These are phyloP conservation scores for Yponomeuta malinellus DNA, from an alignment of 2,888 invertebrate species.

Conservation along the genomic window DNA sequence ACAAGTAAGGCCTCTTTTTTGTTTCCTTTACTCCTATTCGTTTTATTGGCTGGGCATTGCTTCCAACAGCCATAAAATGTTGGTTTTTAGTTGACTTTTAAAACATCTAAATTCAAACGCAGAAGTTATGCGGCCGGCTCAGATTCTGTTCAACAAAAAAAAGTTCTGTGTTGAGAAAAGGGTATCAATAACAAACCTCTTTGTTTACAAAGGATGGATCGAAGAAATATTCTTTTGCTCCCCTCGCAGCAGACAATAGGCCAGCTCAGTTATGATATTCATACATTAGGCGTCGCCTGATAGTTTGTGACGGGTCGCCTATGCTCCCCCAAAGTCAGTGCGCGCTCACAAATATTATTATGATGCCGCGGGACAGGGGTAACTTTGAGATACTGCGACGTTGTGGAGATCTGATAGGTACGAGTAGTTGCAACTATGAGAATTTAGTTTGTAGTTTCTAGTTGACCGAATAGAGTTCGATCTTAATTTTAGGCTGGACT, in stretches of 20 bases:
- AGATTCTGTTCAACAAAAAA: neutral
- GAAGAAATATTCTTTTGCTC: neutral
- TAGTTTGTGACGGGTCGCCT: constrained; percentile 59
- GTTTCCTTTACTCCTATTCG: no score
- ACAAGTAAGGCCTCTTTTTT: no score
- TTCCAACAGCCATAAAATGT: no score
- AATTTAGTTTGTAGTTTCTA: neutral
- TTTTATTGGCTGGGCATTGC: no score
- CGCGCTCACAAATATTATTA: constrained; percentile 24
- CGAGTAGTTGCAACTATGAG: constrained; percentile 15
- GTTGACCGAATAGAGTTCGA: neutral
- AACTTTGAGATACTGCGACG: constrained; percentile 2
- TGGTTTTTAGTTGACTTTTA: no score
- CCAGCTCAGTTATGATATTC: constrained; percentile 48
- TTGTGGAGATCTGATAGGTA: neutral
- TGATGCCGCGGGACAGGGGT: constrained; percentile 10
- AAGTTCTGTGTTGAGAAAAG: neutral
- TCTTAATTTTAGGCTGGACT: no score
- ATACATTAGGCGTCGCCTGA: constrained; percentile 52
- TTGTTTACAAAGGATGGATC: neutral
- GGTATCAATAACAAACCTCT: neutral
- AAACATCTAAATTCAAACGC: neutral
- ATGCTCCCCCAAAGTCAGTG: constrained; percentile 39
- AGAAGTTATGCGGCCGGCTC: neutral
- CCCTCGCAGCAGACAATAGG: constrained; percentile 12